Evolutionary conservation across 1,140 invertebrate genomes (phyloP), one percentile per base, ranked within the genome.

Genomic region (Eriocheir sinensis): DNA sequence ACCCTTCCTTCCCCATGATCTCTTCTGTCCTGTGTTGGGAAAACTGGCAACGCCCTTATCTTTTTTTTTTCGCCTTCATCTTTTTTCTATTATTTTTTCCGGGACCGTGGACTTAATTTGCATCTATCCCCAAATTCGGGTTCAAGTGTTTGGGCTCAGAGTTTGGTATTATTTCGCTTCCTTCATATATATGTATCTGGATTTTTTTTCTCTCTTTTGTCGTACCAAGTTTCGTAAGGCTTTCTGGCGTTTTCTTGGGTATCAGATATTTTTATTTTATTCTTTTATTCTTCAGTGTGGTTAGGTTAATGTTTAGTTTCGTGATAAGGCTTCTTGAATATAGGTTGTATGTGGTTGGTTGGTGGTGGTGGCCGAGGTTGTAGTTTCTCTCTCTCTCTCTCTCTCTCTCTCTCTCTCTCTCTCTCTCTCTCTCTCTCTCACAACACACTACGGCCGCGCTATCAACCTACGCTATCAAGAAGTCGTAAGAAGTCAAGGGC

Each of bases 21-120:
- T n/a, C n/a, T n/a, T n/a, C 60, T 72, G n/a, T 72, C n/a, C 60
- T 72, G 60, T 72, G 60, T 72, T 27, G 60, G 60, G 60, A 72
- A 72, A 72, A 72, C 60, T 72, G 60, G 21, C 60, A n/a, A 72
- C 60, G 60, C 60, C 60, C 60, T 72, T 27, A 2, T 21, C 27
- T n/a, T 72, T n/a, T 72, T 21, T 72, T 72, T 72, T 72, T 72
- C n/a, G 27, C 21, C n/a, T n/a, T n/a, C n/a, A n/a, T n/a, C n/a
- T n/a, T n/a, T n/a, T n/a, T n/a, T n/a, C n/a, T n/a, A n/a, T n/a
- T 72, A 21, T 72, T 21, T 72, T 72, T 72, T 72, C n/a, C n/a
- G 27, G 6, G 60, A n/a, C 27, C n/a, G 60, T 72, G 27, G 60
- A 72, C 60, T 72, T 72, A 72, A 72, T 72, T 72, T 72, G 60